Conservation (phyloP, 2,797 vertebrate species). For the Scyliorhinus canicula region DNA sequence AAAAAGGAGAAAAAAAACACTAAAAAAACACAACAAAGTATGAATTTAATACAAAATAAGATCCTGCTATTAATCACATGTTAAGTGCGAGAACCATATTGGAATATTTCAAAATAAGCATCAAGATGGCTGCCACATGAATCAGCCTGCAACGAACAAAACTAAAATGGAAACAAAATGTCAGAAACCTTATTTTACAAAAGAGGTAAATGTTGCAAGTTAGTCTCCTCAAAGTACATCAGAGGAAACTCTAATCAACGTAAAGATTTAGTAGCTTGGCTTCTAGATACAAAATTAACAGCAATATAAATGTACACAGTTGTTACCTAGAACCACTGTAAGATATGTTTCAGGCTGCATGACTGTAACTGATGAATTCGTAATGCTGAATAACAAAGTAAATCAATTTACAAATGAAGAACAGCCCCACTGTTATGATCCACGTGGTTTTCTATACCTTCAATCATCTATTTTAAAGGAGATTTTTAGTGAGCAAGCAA, state of each 20-base stretch:
- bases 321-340: background rate
- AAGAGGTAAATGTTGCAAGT: background rate
- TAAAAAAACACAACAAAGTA: background rate
- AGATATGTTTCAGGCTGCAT: background rate
- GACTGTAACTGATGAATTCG: background rate
- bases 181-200: background rate
- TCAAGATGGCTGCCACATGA: background rate
- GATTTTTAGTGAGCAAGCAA: background rate
- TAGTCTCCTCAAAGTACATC: background rate
- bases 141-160: background rate
- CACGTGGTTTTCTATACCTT: background rate
- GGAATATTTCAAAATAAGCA: background rate
- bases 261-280: background rate
- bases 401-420: background rate
- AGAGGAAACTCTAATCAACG: background rate
- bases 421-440: background rate
- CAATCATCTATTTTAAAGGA: background rate
- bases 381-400: background rate
- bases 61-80: background rate
- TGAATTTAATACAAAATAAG: slow-evolving; percentile 12
- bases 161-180: background rate
- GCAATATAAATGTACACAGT: background rate
- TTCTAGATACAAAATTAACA: background rate
- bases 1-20: background rate
- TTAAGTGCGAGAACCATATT: background rate